A percentile compares a stretch with the other conserved stretches of the same genome.
Conservation (phyloP, 2,888 invertebrate species). For the Phania funesta region DNA sequence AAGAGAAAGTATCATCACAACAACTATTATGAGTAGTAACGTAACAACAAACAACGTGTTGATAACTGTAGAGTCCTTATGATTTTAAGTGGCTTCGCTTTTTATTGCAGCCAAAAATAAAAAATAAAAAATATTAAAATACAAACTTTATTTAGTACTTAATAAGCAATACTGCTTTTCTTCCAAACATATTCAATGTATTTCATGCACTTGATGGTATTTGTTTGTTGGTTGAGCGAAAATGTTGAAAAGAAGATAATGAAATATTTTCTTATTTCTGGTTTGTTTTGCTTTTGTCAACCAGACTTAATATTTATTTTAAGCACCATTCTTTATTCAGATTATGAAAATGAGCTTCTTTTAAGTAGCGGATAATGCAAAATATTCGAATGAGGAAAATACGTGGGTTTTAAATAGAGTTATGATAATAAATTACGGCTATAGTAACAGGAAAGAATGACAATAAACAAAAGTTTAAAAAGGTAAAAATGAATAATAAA, state of each 20-base stretch:
- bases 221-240: slow-evolving; percentile 18
- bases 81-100: slow-evolving; percentile 27
- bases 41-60: slow-evolving; percentile 26
- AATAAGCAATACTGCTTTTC: slow-evolving; percentile 25
- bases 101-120: background rate
- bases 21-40: background rate
- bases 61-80: slow-evolving; percentile 47
- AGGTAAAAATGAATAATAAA: too few species aligned
- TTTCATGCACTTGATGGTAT: slow-evolving; percentile 36
- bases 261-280: background rate
- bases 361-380: slow-evolving; percentile 12
- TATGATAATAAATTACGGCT: too few species aligned
- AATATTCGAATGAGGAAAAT: background rate
- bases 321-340: slow-evolving; percentile 36
- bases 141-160: slow-evolving; percentile 35
- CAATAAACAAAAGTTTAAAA: too few species aligned
- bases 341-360: slow-evolving; percentile 61
- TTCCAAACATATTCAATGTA: background rate
- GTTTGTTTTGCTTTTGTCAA: background rate
- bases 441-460: too few species aligned
- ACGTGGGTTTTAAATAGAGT: background rate
- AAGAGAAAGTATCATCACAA: background rate
- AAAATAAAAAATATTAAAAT: background rate
- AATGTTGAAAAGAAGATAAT: background rate
- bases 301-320: slow-evolving; percentile 43